Evolutionary conservation across 2,797 vertebrate species (phyloP), one percentile per base, ranked within the genome.

Genomic region (Sebastes diploproa): DNA sequence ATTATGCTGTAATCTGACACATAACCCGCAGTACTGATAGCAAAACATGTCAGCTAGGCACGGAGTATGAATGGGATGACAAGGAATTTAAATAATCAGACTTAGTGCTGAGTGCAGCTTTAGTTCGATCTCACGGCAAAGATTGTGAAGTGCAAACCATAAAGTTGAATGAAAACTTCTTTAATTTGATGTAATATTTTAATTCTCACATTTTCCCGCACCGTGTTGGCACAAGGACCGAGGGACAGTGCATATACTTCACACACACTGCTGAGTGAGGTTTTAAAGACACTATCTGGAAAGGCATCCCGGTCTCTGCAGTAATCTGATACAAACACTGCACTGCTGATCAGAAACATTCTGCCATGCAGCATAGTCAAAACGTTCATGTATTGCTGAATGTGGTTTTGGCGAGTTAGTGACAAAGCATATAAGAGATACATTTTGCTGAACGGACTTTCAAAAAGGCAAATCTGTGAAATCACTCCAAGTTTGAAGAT

Each of bases 1-100:
- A 84, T 84, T 80, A 64, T 32, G 36, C 72, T 71, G 80, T 78
- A 90, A 87, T 87, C 62, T 90, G 88, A 90, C 83, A 81, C 83
- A 27, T 54, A 72, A 85, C 75, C 70, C 56, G 30, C 65, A 34
- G 13, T 7, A 46, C n/a, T 25, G 32, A 81, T 64, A 55, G n/a
- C 8, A 18, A 64, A 55, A 68, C 30, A 7, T 69, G 84, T 85
- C 77, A 82, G 70, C 1, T 10, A 42, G 22, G 34, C 38, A n/a
- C 10, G 2, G 16, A 20, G 50, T 58, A 64, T 38, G 25, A 61
- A 52, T 7, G 18, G 18, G 22, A 72, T 29, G 73, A 77, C 38
- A 25, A 56, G 29, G 52, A 82, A 72, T 86, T 79, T 61, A 64
- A 82, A 86, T 78, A 70, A 81, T 72, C 65, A 46, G 25, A 64